Conservation (phyloP, 2,888 invertebrate genomes). For the Gisinianus flammeolus region DNA sequence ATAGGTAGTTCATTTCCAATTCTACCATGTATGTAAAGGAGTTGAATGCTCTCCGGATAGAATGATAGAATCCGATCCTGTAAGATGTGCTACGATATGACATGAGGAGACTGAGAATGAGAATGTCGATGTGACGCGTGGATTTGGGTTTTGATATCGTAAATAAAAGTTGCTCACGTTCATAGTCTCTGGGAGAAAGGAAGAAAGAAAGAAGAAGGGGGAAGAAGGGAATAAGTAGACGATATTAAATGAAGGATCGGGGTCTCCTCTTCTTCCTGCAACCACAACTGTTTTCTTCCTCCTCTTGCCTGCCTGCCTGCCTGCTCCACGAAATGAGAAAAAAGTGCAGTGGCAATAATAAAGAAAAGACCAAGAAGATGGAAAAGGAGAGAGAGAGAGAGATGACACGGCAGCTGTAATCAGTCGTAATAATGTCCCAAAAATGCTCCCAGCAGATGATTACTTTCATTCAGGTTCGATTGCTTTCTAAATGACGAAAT, state of each 20-base stretch:
- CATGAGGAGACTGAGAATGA: not conserved
- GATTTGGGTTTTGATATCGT: not conserved
- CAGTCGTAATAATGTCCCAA: conserved; percentile 44
- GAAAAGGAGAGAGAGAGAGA: not conserved
- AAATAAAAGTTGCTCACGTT: not conserved
- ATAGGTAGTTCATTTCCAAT: not conserved
- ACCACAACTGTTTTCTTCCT: not conserved
- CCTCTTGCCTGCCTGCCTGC: not conserved
- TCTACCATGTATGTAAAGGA: too few relatives aligned
- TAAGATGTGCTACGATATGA: not conserved
- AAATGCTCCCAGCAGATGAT: conserved; percentile 38
- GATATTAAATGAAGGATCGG: conserved; percentile 15
- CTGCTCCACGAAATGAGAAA: conserved; percentile 32
- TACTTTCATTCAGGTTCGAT: conserved; percentile 42
- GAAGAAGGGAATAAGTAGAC: not conserved
- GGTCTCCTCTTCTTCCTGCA: too few relatives aligned
- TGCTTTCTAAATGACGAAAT: conserved; percentile 45
- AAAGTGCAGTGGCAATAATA: conserved; percentile 30
- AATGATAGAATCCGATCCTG: too few relatives aligned
- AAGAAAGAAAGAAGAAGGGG: not conserved
- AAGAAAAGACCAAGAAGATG: conserved; percentile 1
- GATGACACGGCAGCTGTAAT: conserved; percentile 34
- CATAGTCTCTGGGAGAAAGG: not conserved
- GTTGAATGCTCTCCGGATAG: too few relatives aligned
- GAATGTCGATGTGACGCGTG: not conserved